These are phyloP conservation scores for Anarrhichthys ocellatus DNA, from an alignment of 2,113 vertebrate genomes.

Conservation along the genomic window DNA sequence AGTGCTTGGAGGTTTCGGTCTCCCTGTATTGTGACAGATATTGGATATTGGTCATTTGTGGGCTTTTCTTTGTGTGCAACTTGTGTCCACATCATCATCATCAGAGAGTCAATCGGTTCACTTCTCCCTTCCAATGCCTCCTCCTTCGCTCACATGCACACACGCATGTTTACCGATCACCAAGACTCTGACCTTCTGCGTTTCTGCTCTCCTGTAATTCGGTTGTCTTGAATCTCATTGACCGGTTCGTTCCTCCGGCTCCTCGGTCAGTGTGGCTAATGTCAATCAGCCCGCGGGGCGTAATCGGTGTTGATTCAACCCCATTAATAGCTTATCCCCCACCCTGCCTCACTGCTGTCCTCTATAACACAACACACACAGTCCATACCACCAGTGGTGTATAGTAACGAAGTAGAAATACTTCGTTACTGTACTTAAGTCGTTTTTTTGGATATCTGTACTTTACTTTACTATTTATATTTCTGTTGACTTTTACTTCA, in stretches of 20 bases:
- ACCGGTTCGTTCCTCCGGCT: background rate
- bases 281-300: constrained; percentile 21
- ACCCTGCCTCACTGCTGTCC: background rate
- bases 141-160: background rate
- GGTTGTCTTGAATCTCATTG: background rate
- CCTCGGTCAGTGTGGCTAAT: background rate
- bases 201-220: background rate
- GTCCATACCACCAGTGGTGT: constrained; percentile 32
- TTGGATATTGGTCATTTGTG: background rate
- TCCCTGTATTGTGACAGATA: background rate
- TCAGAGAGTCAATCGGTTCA: too few species aligned
- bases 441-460: too few species aligned
- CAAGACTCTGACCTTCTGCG: constrained; percentile 3
- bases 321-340: constrained; percentile 37
- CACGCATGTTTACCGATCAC: background rate
- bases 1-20: constrained; percentile 1
- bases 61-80: background rate
- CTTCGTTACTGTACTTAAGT: too few species aligned
- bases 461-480: too few species aligned
- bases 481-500: too few species aligned
- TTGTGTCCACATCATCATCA: constrained; percentile 5
- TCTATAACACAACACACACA: constrained; percentile 20
- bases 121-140: background rate
- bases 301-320: constrained; percentile 39
- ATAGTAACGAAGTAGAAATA: too few species aligned